These are phyloP conservation scores for Hypotaenidia okinawae DNA, from an alignment of 2,797 vertebrate species.

Conservation along the genomic window DNA sequence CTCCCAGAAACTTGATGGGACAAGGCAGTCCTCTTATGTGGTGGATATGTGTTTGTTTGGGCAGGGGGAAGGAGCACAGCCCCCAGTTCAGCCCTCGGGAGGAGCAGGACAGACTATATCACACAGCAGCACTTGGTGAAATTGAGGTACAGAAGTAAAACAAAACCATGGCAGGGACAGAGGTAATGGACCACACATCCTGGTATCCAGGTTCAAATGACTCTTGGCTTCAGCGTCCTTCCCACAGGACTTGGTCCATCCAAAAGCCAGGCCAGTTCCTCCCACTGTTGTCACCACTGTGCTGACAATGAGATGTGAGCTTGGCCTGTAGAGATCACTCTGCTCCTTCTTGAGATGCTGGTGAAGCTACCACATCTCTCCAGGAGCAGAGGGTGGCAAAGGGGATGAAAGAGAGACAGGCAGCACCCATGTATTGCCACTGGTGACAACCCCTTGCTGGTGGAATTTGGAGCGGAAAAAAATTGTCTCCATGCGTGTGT, in stretches of 20 bases:
- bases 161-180: neutral
- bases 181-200: neutral
- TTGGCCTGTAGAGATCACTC: neutral
- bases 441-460: neutral
- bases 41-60: neutral
- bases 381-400: neutral
- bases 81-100: neutral
- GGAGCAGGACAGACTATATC: neutral
- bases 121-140: neutral
- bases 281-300: neutral
- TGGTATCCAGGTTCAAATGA: neutral
- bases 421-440: neutral
- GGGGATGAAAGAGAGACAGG: neutral
- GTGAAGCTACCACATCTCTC: neutral
- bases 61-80: neutral
- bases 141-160: neutral
- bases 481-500: neutral
- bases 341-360: neutral
- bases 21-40: neutral
- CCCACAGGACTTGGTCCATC: neutral
- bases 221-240: neutral
- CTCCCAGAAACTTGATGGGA: neutral
- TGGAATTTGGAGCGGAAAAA: neutral
- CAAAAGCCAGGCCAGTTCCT: neutral
- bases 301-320: neutral